Conservation (phyloP, 2,113 vertebrate genomes). For the Machaerirhynchus nigripectus region DNA sequence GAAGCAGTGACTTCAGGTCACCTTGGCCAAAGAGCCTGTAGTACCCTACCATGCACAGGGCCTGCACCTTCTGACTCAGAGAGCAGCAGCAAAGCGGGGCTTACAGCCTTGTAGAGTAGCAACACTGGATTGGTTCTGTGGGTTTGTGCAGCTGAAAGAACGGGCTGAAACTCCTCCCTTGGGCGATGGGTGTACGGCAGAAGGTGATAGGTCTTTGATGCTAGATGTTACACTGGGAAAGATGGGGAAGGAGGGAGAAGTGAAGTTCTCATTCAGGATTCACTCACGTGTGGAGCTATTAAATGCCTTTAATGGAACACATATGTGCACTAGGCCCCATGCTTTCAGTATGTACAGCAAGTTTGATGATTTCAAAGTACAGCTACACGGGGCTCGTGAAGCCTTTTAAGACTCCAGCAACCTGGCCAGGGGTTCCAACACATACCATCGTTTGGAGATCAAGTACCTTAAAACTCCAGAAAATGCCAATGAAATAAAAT, state of each 20-base stretch:
- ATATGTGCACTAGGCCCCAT: neutral
- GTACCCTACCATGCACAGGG: neutral
- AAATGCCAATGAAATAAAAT: neutral
- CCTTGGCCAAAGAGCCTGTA: neutral
- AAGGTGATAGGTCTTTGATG: neutral
- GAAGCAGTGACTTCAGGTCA: neutral
- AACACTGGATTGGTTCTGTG: neutral
- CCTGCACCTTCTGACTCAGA: neutral
- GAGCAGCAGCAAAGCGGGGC: neutral
- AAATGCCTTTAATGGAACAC: neutral
- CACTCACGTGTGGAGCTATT: fast-evolving
- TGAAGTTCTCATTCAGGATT: neutral
- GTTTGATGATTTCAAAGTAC: neutral
- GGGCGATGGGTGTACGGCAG: neutral
- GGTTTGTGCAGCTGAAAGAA: neutral
- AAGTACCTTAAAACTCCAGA: neutral
- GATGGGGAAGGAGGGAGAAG: neutral
- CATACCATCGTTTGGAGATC: neutral
- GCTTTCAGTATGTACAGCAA: neutral
- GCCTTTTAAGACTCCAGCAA: neutral
- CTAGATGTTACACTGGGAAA: neutral
- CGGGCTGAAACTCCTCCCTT: neutral
- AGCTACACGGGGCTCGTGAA: fast-evolving
- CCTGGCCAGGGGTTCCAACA: neutral
- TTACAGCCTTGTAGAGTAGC: neutral